Evolutionary conservation across 1,140 invertebrate species (phyloP), one percentile per base, ranked within the genome.

Genomic region (Bombus superbus): DNA sequence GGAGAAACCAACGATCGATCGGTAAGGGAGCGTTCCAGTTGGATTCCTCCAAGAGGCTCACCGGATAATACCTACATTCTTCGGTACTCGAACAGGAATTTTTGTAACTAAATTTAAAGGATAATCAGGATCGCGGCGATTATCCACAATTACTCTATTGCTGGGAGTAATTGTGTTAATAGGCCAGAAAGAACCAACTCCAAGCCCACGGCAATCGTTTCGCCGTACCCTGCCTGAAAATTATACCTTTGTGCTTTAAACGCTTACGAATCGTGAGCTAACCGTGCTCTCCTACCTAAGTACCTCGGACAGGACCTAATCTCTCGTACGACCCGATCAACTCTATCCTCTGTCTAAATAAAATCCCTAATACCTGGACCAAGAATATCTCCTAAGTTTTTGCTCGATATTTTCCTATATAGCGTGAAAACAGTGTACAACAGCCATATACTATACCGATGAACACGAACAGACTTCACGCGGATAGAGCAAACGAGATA

Each of bases 201-300:
- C 47, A 28, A 77, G 38, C 66, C 44, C 62, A 47, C 28, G 38
- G 44, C 35, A 87, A 78, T 62, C 73, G 64, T 42, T 32, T 64
- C n/a, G 22, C 47, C 81, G 42, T 88, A 81, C 22, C n/a, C 74
- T 81, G 35, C 53, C 3, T 77, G 74, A 81, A 88, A 89, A 89
- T 85, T 88, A 88, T 81, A 89, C 42, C 68, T 59, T 64, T 80
- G 35, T n/a, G 35, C 62, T 68, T n/a, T 53, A 82, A 82, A 82
- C 81, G 81, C 22, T 83, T 66, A 53, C 5, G n/a, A 69, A 83
- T 64, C 38, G 35, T 42, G 57, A 44, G 47, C 40, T 35, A 53
- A 53, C 47, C 2, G 18, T 53, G 18, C 6, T 53, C 18, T 22
- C 40, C 22, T 62, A 84, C n/a, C 66, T 47, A 32, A 53, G 47